Conservation (phyloP, 1,140 invertebrate genomes). For the Tenebrio molitor region DNA sequence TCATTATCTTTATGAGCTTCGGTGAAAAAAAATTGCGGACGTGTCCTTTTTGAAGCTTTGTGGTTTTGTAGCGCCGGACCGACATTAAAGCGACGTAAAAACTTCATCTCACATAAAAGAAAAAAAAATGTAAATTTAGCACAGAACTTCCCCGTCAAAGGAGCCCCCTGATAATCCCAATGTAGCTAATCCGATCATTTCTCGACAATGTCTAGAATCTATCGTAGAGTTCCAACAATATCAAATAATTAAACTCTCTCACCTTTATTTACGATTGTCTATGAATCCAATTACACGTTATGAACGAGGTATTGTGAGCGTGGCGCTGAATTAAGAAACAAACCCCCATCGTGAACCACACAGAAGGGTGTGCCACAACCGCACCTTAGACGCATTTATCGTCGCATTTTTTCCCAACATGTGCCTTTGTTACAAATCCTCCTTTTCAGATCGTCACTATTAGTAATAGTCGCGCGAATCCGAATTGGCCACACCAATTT, state of each 20-base stretch:
- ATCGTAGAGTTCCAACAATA: no score
- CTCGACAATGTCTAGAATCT: no score
- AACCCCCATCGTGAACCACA: slow-evolving; percentile 7
- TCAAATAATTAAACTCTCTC: no score
- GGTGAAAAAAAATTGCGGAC: neutral
- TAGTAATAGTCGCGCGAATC: no score
- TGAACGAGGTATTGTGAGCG: neutral
- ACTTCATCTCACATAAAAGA: neutral
- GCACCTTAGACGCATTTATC: slow-evolving; percentile 9
- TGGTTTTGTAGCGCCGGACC: neutral
- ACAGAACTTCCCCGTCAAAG: neutral
- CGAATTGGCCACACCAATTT: no score
- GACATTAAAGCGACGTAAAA: neutral
- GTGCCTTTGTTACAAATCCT: neutral
- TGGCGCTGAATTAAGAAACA: slow-evolving; percentile 1
- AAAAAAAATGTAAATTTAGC: neutral
- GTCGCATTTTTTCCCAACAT: slow-evolving; percentile 5
- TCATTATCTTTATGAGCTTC: slow-evolving; percentile 8
- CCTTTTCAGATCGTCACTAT: no score
- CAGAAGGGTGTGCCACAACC: slow-evolving; percentile 13
- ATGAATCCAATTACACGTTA: slow-evolving; percentile 20
- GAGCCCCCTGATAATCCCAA: no score
- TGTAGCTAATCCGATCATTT: no score
- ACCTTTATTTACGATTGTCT: slow-evolving; percentile 8
- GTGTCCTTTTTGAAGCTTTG: slow-evolving; percentile 17